Conservation (phyloP, 2,113 vertebrate genomes). For the Gymnogyps californianus region DNA sequence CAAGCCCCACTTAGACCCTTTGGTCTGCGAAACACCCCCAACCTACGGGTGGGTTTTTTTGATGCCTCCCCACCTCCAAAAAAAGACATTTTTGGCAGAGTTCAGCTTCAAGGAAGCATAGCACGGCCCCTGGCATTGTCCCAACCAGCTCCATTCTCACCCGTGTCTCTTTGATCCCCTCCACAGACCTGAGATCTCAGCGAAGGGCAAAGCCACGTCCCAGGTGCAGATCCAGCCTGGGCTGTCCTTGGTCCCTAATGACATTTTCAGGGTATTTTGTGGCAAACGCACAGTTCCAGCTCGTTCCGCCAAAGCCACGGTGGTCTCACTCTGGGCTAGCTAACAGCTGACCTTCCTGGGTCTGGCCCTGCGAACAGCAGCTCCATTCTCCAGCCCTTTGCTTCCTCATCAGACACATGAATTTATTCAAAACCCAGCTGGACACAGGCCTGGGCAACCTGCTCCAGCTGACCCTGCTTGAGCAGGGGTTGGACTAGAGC, state of each 20-base stretch:
- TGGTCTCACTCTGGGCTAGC: background rate
- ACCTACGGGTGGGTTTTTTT: background rate
- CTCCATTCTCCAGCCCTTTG: background rate
- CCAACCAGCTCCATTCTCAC: background rate
- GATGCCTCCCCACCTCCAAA: background rate
- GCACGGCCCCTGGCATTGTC: background rate
- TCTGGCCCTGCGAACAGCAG: background rate
- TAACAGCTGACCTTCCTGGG: background rate
- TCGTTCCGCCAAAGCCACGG: background rate
- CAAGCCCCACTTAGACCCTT: background rate
- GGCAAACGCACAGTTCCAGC: background rate
- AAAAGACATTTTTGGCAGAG: background rate
- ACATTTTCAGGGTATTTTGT: background rate
- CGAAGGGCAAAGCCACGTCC: background rate
- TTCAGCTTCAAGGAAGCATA: background rate
- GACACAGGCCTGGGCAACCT: background rate
- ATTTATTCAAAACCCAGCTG: background rate
- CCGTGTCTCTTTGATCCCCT: too few relatives aligned
- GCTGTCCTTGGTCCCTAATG: background rate
- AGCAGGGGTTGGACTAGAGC: background rate
- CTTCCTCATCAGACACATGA: background rate
- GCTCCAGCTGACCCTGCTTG: background rate
- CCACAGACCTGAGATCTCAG: too few relatives aligned
- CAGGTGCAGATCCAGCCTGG: background rate
- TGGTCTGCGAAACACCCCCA: background rate